Conservation (phyloP, 2,113 vertebrate species). For the Corythoichthys intestinalis region DNA sequence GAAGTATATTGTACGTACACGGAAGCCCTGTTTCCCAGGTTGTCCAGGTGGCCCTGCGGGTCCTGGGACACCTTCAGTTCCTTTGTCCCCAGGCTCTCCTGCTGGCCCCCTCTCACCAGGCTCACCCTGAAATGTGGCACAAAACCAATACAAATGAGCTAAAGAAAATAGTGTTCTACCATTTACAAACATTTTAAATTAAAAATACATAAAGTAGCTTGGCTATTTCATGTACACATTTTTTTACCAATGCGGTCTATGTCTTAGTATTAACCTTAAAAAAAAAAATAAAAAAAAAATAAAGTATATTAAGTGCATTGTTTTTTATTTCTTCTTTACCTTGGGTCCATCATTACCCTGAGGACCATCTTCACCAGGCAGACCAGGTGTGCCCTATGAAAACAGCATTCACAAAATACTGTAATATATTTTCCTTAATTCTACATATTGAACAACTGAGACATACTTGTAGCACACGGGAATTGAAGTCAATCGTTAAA, state of each 20-base stretch:
- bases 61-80: conserved; percentile 78
- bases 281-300: conserved; percentile 10
- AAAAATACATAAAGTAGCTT: not conserved
- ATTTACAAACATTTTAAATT: not conserved
- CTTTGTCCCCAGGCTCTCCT: conserved; percentile 88
- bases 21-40: conserved; percentile 79
- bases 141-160: not conserved
- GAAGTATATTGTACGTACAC: conserved; percentile 69
- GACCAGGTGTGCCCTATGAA: conserved; percentile 83
- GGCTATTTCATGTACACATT: not conserved
- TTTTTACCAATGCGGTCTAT: not conserved
- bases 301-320: not conserved
- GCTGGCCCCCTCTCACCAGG: conserved; percentile 77
- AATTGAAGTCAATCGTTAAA: not conserved
- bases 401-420: conserved; percentile 13
- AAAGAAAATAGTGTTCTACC: not conserved
- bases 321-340: conserved; percentile 65
- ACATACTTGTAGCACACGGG: not conserved
- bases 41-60: conserved; percentile 72
- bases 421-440: not conserved
- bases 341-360: conserved; percentile 93
- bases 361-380: conserved; percentile 86
- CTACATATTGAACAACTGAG: not conserved
- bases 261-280: not conserved
- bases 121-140: conserved; percentile 74